phyloP scores from a whole-genome alignment of 2,888 invertebrate genomes.

The Tipula confusa region DNA sequence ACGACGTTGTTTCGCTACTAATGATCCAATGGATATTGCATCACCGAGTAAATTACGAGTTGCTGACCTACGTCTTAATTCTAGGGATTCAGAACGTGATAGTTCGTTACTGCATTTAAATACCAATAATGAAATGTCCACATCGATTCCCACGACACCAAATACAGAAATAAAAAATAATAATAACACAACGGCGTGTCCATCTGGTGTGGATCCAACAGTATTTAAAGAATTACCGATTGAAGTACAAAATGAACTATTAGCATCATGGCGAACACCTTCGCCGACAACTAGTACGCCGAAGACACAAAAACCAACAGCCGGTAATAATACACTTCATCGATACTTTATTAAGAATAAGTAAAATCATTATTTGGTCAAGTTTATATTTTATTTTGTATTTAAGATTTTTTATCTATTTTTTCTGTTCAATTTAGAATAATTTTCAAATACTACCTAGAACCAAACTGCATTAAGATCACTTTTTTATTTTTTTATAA shows the following conservation, averaged over 20 bases:
- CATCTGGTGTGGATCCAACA: conserved; percentile 62
- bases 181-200: conserved; percentile 52
- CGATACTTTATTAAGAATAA: conserved; percentile 66
- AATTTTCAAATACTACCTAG: not conserved
- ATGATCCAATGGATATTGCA: conserved; percentile 52
- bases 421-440: not conserved
- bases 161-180: conserved; percentile 35
- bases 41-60: conserved; percentile 67
- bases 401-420: not conserved
- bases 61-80: conserved; percentile 61
- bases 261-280: conserved; percentile 57
- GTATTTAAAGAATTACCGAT: conserved; percentile 67
- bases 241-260: conserved; percentile 68
- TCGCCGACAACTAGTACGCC: conserved; percentile 36
- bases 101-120: conserved; percentile 47
- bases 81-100: conserved; percentile 54
- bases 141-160: conserved; percentile 36
- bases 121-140: conserved; percentile 43
- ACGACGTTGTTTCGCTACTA: conserved; percentile 46
- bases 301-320: conserved; percentile 36
- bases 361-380: conserved; percentile 45
- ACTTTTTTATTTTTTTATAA: not conserved
- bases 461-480: not conserved
- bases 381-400: not conserved
- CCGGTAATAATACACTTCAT: conserved; percentile 58